Percentiles rank a stretch among this genome's conserved stretches.
These are phyloP conservation scores for Helostoma temminkii DNA, from an alignment of 2,797 vertebrate genomes.

Conservation along the genomic window DNA sequence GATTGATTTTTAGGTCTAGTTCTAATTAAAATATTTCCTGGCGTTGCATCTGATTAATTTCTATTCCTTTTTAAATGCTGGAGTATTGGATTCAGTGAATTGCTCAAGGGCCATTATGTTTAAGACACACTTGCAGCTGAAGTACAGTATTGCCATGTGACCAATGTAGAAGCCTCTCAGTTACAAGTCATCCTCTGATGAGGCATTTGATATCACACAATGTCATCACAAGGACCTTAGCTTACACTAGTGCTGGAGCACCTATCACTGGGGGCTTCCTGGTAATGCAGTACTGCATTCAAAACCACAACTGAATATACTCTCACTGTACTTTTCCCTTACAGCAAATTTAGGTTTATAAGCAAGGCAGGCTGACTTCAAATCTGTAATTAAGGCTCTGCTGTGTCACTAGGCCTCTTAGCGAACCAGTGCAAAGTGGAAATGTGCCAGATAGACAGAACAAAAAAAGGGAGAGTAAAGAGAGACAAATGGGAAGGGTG, in stretches of 20 bases:
- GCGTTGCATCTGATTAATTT: not conserved
- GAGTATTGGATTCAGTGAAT: not conserved
- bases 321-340: conserved; percentile 13
- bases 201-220: conserved; percentile 71
- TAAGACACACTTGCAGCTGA: conserved; percentile 16
- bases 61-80: not conserved
- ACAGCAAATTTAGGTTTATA: conserved; percentile 32
- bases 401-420: conserved; percentile 75
- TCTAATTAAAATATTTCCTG: not conserved
- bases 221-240: conserved; percentile 72
- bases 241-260: conserved; percentile 28
- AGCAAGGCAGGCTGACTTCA: conserved; percentile 54
- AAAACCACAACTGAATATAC: conserved; percentile 24
- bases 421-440: conserved; percentile 60
- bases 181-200: conserved; percentile 56
- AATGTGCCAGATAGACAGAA: conserved; percentile 69
- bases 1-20: not conserved
- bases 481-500: conserved; percentile 50
- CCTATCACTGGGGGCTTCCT: conserved; percentile 31
- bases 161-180: conserved; percentile 52
- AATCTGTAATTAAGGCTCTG: conserved; percentile 73
- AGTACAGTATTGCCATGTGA: conserved; percentile 40
- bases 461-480: conserved; percentile 27
- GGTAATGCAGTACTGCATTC: conserved; percentile 37
- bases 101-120: conserved; percentile 1